Evolutionary conservation across 2,888 invertebrate genomes (phyloP).

Genomic region (Ischnus inquisitorius): DNA sequence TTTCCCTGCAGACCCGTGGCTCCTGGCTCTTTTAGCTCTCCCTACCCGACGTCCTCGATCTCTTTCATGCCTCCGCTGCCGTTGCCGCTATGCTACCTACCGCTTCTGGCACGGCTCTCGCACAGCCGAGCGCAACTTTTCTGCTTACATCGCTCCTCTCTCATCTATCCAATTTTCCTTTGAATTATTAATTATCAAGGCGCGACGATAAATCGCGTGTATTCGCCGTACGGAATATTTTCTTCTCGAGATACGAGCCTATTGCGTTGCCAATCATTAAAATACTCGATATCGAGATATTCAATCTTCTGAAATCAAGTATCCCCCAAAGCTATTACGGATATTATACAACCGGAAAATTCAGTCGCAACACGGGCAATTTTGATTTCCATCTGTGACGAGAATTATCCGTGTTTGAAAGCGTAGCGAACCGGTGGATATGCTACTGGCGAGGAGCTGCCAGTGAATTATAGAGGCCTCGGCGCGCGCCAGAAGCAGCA

Average conservation of each 20-base stretch:
- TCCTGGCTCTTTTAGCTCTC: constrained; percentile 46
- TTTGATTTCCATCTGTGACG: constrained; percentile 28
- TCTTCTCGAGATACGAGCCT: too few relatives aligned
- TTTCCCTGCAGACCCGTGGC: constrained; percentile 73
- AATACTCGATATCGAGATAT: too few relatives aligned
- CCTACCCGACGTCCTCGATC: constrained; percentile 44
- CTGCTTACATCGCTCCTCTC: constrained; percentile 28
- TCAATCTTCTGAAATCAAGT: too few relatives aligned
- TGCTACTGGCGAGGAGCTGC: constrained; percentile 42
- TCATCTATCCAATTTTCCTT: background rate
- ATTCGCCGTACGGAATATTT: background rate
- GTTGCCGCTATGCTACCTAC: constrained; percentile 14
- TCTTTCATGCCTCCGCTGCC: constrained; percentile 58
- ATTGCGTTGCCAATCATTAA: too few relatives aligned
- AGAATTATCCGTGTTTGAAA: constrained; percentile 47
- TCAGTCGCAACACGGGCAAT: background rate
- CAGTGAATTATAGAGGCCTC: constrained; percentile 64
- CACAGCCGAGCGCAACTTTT: constrained; percentile 65
- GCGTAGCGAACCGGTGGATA: constrained; percentile 27
- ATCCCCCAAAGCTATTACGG: too few relatives aligned
- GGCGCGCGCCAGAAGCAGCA: constrained; percentile 51
- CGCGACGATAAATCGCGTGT: background rate
- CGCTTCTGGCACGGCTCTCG: constrained; percentile 65
- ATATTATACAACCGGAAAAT: constrained; percentile 2
- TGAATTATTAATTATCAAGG: constrained; percentile 2